phyloP scores from a whole-genome alignment of 2,113 vertebrate species.

The Limanda limanda region DNA sequence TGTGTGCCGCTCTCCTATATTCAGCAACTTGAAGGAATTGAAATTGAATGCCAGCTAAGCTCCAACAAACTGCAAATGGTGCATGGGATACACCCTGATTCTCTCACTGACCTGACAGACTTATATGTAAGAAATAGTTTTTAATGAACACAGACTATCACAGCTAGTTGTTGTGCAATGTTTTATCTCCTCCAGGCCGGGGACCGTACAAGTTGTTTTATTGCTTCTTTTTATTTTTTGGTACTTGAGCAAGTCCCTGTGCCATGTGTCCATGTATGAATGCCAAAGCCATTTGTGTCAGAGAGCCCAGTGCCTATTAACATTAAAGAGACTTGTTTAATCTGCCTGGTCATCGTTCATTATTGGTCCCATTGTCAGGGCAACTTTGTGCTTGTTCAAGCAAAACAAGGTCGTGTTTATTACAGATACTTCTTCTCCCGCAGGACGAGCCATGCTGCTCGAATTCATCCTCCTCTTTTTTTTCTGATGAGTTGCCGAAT shows the following conservation, averaged over 20 bases:
- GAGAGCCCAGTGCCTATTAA: conserved; percentile 72
- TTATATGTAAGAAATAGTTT: conserved; percentile 70
- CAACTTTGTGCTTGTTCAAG: conserved; percentile 41
- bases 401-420: conserved; percentile 63
- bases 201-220: conserved; percentile 47
- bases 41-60: conserved; percentile 77
- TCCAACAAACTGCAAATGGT: conserved; percentile 77
- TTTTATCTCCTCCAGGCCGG: conserved; percentile 43
- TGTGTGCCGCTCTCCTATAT: conserved; percentile 69
- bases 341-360: conserved; percentile 63
- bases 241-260: conserved; percentile 57
- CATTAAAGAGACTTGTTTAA: conserved; percentile 77
- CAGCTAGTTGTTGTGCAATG: conserved; percentile 39
- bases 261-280: conserved; percentile 66
- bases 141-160: conserved; percentile 65
- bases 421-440: conserved; percentile 54
- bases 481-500: conserved; percentile 43
- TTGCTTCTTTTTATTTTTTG: conserved; percentile 46
- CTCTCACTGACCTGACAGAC: conserved; percentile 64
- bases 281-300: conserved; percentile 70
- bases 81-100: conserved; percentile 69
- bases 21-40: conserved; percentile 79
- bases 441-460: conserved; percentile 57
- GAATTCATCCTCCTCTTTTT: conserved; percentile 55
- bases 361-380: conserved; percentile 56